phyloP scores from a whole-genome alignment of 2,113 vertebrate genomes.

The Pedetes capensis region DNA sequence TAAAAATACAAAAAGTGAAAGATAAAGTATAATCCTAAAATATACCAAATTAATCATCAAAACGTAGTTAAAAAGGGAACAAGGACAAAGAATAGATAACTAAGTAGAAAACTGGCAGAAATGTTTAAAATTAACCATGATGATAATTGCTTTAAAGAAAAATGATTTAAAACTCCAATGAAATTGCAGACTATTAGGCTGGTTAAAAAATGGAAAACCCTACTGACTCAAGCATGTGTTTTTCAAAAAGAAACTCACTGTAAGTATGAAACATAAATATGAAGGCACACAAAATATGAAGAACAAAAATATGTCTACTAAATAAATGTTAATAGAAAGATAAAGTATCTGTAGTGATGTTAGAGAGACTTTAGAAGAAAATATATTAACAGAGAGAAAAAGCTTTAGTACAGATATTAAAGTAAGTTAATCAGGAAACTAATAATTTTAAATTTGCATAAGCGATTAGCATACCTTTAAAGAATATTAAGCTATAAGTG shows the following conservation, averaged over 20 bases:
- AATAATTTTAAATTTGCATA: background rate
- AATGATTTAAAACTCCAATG: background rate
- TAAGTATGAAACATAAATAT: background rate
- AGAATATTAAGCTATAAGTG: background rate
- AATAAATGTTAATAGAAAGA: background rate
- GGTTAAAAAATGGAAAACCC: background rate
- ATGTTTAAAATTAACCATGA: background rate
- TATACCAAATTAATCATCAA: background rate
- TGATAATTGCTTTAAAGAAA: background rate
- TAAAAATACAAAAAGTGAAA: background rate
- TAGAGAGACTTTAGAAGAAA: background rate
- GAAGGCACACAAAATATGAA: background rate
- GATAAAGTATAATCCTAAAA: background rate
- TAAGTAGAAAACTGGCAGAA: background rate
- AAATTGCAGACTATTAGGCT: background rate
- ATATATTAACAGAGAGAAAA: background rate
- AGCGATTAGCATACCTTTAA: background rate
- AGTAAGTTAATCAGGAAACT: background rate
- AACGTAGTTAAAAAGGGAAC: background rate
- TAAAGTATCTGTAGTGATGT: background rate
- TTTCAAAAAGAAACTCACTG: background rate
- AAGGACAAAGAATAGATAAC: background rate
- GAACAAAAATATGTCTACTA: background rate
- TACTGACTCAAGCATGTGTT: background rate
- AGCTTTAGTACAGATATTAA: background rate